Percentiles rank a stretch among this genome's conserved stretches.
phyloP scores from a whole-genome alignment of 2,888 invertebrate genomes.

The Bellardia pandia region DNA sequence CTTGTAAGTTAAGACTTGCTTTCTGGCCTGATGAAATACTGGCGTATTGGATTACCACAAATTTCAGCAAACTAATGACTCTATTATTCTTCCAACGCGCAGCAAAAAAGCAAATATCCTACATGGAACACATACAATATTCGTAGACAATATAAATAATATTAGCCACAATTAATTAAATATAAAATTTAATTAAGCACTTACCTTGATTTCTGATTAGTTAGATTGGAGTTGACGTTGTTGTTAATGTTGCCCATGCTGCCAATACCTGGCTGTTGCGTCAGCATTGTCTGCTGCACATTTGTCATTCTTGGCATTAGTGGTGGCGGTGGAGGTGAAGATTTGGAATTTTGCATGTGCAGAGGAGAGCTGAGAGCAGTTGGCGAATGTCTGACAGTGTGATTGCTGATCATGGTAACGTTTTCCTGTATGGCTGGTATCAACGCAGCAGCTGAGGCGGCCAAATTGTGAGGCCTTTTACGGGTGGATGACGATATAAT shows the following conservation, averaged over 20 bases:
- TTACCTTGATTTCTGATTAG: conserved; percentile 79
- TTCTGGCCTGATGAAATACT: conserved; percentile 44
- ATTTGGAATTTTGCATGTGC: conserved; percentile 45
- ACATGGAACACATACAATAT: neutral
- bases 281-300: conserved; percentile 30
- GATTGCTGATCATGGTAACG: conserved; percentile 54
- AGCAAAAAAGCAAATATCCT: too few species aligned
- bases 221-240: conserved; percentile 75
- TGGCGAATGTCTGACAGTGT: conserved; percentile 66
- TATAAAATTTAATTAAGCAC: conserved; percentile 67
- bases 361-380: conserved; percentile 23
- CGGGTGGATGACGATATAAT: conserved; percentile 76
- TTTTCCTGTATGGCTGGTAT: conserved; percentile 81
- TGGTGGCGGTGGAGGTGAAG: conserved; percentile 81
- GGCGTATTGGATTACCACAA: conserved; percentile 53
- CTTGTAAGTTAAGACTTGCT: neutral
- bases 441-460: conserved; percentile 62
- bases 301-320: conserved; percentile 81
- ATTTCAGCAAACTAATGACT: conserved; percentile 62
- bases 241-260: conserved; percentile 33
- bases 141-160: conserved; percentile 26
- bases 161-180: conserved; percentile 64
- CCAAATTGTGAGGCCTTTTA: conserved; percentile 83
- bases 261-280: conserved; percentile 26
- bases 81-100: conserved; percentile 54